A percentile compares a stretch with the other conserved stretches of the same genome.
Evolutionary conservation across 2,888 invertebrate genomes (phyloP).

Genomic region (Sminthurinus aureus): DNA sequence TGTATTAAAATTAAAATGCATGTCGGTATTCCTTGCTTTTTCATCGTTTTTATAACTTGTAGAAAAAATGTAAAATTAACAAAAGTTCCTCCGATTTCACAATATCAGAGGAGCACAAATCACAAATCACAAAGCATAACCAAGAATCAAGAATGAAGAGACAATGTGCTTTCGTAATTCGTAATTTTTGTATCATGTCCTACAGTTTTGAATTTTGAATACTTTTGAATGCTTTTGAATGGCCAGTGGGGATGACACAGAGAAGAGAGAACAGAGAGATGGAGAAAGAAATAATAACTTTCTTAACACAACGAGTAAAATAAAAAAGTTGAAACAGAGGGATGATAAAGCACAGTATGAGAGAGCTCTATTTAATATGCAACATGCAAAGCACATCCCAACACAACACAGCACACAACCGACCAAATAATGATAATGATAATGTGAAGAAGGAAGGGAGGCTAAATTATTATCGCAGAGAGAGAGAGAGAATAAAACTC

Average conservation of each 20-base stretch:
- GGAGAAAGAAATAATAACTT: constrained; percentile 27
- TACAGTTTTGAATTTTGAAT: background rate
- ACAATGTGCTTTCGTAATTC: background rate
- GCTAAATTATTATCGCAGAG: constrained; percentile 34
- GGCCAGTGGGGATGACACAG: background rate
- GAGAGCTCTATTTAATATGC: constrained; percentile 40
- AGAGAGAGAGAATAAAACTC: constrained; percentile 27
- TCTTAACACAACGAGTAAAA: background rate
- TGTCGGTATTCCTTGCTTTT: background rate
- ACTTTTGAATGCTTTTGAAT: constrained; percentile 1
- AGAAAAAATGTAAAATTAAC: background rate
- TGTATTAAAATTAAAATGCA: background rate
- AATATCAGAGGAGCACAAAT: no score
- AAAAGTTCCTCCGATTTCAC: background rate
- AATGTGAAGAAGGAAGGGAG: constrained; percentile 38
- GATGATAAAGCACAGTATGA: constrained; percentile 41
- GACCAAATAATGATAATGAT: constrained; percentile 34
- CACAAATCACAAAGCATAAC: background rate
- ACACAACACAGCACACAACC: constrained; percentile 3
- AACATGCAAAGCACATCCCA: constrained; percentile 17
- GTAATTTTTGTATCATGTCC: background rate
- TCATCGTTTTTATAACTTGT: background rate
- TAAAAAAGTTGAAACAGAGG: constrained; percentile 16
- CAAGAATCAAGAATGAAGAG: no score
- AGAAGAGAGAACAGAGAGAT: no score